phyloP scores from a whole-genome alignment of 2,113 vertebrate species.

The Mormyrus lacerda region DNA sequence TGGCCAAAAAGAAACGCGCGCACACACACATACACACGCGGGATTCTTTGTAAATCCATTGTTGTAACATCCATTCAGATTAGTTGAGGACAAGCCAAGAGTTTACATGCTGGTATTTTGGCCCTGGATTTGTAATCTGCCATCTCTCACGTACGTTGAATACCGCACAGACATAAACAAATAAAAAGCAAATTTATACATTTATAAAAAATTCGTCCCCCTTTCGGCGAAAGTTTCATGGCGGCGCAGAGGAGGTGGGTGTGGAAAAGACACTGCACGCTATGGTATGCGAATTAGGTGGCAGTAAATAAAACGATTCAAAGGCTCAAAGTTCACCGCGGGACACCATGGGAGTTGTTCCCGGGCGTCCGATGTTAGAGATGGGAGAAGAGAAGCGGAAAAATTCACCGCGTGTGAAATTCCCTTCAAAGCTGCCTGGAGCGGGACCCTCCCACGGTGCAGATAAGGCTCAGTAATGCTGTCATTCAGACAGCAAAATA shows the following conservation, averaged over 20 bases:
- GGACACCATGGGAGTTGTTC: not conserved
- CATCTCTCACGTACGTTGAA: not conserved
- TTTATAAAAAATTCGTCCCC: not conserved
- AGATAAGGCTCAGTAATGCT: not conserved
- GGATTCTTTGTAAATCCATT: not conserved
- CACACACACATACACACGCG: not conserved
- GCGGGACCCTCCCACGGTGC: not conserved
- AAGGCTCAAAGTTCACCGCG: not conserved
- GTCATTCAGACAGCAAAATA: conserved; percentile 3
- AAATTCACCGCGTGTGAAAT: not conserved
- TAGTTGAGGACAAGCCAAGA: not conserved
- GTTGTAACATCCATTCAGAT: not conserved
- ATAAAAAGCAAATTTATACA: not conserved
- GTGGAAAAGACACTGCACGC: not conserved
- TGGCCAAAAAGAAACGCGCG: not conserved
- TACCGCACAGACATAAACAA: not conserved
- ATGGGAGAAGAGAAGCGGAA: conserved; percentile 7
- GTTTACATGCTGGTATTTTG: not conserved
- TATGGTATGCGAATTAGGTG: not conserved
- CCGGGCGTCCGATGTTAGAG: not conserved
- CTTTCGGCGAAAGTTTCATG: not conserved
- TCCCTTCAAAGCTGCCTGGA: not conserved
- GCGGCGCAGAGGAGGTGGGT: not conserved
- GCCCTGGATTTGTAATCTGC: not conserved
- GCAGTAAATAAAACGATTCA: conserved; percentile 13